A percentile compares a stretch with the other conserved stretches of the same genome.
These are phyloP conservation scores for Brachylomia viminalis DNA, from an alignment of 2,888 invertebrate genomes.

Conservation along the genomic window DNA sequence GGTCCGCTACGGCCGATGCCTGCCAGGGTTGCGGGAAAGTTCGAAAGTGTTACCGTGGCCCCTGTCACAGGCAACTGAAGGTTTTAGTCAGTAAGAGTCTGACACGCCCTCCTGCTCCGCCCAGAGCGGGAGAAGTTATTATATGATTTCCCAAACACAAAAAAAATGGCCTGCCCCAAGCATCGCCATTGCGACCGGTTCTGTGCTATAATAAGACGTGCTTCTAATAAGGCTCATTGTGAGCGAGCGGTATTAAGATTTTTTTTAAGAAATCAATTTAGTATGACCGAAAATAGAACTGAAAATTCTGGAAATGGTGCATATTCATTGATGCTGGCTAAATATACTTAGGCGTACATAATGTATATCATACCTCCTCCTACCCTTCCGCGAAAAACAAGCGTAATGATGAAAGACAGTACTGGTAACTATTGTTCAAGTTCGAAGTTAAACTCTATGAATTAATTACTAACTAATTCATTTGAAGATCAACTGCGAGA, in stretches of 20 bases:
- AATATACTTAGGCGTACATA: not conserved
- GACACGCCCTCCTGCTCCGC: no score
- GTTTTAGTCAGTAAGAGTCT: no score
- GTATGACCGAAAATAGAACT: not conserved
- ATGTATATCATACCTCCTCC: not conserved
- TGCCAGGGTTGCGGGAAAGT: no score
- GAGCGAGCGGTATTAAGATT: not conserved
- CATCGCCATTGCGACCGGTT: no score
- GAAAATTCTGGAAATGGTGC: not conserved
- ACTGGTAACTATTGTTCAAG: not conserved
- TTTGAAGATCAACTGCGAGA: conserved; percentile 23
- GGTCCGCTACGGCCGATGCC: no score
- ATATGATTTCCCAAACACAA: no score
- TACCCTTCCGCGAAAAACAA: not conserved
- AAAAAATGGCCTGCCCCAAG: no score
- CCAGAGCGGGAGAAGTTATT: no score
- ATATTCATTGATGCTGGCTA: not conserved
- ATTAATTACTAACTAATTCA: conserved; percentile 17
- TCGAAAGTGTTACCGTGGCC: no score
- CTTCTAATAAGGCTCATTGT: no score
- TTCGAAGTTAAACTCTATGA: not conserved
- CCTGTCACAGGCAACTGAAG: no score
- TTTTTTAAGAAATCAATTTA: not conserved
- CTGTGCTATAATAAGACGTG: no score
- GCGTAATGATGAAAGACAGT: not conserved